These are phyloP conservation scores for Rhinoderma darwinii DNA, from an alignment of 2,113 vertebrate species.

Conservation along the genomic window DNA sequence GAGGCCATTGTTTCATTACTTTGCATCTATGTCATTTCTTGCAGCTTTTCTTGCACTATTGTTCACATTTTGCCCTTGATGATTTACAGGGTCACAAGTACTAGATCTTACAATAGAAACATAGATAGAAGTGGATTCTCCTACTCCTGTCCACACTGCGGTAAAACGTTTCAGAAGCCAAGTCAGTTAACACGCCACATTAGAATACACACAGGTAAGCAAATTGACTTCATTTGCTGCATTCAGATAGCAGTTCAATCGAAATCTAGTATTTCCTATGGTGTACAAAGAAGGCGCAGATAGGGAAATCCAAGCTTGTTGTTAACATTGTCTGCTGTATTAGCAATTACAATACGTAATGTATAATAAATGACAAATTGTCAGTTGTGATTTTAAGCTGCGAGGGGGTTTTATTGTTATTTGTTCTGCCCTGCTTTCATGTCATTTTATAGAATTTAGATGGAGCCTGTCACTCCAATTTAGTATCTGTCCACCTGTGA, in stretches of 20 bases:
- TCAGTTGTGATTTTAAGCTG: background rate
- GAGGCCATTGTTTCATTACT: background rate
- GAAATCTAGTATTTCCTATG: background rate
- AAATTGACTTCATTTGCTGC: background rate
- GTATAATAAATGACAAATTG: background rate
- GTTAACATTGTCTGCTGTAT: background rate
- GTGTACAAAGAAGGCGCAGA: background rate
- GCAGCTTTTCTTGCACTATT: no score
- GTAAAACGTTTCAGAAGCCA: slow-evolving; percentile 96
- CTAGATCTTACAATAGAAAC: slow-evolving; percentile 94
- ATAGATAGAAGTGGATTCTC: slow-evolving; percentile 95
- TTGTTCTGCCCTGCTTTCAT: background rate
- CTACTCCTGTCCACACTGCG: slow-evolving; percentile 95
- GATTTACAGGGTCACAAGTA: slow-evolving; percentile 78
- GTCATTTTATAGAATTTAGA: background rate
- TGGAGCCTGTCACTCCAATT: background rate
- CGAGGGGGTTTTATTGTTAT: background rate
- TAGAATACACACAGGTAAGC: slow-evolving; percentile 94
- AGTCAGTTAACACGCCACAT: slow-evolving; percentile 94
- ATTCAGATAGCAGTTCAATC: background rate
- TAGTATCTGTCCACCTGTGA: no score
- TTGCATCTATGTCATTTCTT: background rate
- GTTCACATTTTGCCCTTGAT: background rate
- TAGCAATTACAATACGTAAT: no score
- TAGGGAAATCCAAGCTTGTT: background rate